These are phyloP conservation scores for Pteromalus puparum DNA, from an alignment of 1,140 invertebrate genomes.

Conservation along the genomic window DNA sequence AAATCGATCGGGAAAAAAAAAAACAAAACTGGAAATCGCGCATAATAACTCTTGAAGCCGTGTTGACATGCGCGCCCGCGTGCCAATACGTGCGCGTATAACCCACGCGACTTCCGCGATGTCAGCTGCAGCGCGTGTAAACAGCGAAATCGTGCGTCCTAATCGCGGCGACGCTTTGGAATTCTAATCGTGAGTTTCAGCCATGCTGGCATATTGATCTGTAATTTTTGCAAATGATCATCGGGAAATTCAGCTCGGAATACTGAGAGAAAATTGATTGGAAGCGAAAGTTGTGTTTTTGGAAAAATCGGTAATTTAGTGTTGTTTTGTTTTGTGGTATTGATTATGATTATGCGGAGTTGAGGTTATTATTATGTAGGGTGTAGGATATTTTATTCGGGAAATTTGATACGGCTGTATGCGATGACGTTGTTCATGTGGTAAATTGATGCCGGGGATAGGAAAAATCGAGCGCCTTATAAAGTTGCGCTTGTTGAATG, in stretches of 20 bases:
- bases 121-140: neutral
- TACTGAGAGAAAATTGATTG: neutral
- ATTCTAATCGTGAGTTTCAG: neutral
- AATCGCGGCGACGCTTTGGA: neutral
- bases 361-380: too few species aligned
- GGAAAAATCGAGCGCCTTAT: slow-evolving; percentile 59
- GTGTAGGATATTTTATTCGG: too few species aligned
- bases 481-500: slow-evolving; percentile 67
- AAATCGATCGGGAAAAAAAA: neutral
- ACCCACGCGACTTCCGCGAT: slow-evolving; percentile 5
- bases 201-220: too few species aligned
- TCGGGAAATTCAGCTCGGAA: neutral
- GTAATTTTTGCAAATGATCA: neutral
- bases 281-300: neutral
- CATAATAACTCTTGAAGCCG: too few species aligned
- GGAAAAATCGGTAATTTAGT: too few species aligned
- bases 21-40: neutral
- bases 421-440: neutral
- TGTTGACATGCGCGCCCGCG: neutral
- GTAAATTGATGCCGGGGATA: neutral
- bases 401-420: too few species aligned
- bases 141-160: slow-evolving; percentile 7
- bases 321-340: too few species aligned
- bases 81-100: neutral
- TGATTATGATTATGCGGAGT: too few species aligned